Evolutionary conservation across 2,113 vertebrate genomes (phyloP).

Genomic region (zebrafish (Danio rerio)): GRCz12tu NC_133190.1:34558001-34558500

Average conservation of each 20-base stretch:
- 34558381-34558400: not conserved
- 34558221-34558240: slow-evolving; percentile 21
- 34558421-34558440: not conserved
- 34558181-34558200: slow-evolving; percentile 26
- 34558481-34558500: too few species aligned
- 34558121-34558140: slow-evolving; percentile 49
- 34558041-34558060: slow-evolving; percentile 32
- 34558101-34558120: slow-evolving; percentile 35
- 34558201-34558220: slow-evolving; percentile 12
- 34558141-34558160: slow-evolving; percentile 24
- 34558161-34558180: slow-evolving; percentile 9
- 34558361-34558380: not conserved
- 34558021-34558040: not conserved
- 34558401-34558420: not conserved
- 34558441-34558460: not conserved
- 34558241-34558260: not conserved
- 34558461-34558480: not conserved
- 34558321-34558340: not conserved
- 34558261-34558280: slow-evolving; percentile 25
- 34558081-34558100: slow-evolving; percentile 49
- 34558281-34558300: slow-evolving; percentile 27
- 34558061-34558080: slow-evolving; percentile 49
- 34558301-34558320: not conserved
- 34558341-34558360: not conserved
- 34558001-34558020: not conserved